Conservation (phyloP, 2,888 invertebrate genomes). For the Hecatera dysodea region DNA sequence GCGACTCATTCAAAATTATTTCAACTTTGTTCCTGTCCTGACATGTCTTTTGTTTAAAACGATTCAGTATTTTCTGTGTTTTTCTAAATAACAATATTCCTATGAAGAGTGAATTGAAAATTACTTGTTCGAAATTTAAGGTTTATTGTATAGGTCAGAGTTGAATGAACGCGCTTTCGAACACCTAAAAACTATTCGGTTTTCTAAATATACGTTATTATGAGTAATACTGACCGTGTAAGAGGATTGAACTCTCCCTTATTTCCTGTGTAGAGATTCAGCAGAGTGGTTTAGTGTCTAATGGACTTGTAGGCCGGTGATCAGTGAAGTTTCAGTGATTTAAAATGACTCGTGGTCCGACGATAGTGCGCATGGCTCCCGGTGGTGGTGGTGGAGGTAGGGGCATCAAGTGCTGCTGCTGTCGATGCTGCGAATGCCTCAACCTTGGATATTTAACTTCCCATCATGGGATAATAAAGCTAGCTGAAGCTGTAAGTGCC, state of each 20-base stretch:
- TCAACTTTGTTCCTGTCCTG: conserved; percentile 63
- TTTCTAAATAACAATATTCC: not conserved
- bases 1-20: conserved; percentile 77
- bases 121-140: conserved; percentile 9
- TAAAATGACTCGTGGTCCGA: conserved; percentile 86
- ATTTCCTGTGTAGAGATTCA: conserved; percentile 79
- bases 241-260: conserved; percentile 81
- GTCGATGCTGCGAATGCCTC: conserved; percentile 94
- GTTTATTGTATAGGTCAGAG: conserved; percentile 65
- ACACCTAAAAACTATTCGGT: conserved; percentile 82
- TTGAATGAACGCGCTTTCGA: conserved; percentile 79
- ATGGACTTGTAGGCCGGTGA: conserved; percentile 23
- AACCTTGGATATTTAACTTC: conserved; percentile 94
- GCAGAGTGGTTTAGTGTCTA: conserved; percentile 38
- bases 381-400: conserved; percentile 77
- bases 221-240: conserved; percentile 85
- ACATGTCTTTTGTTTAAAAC: conserved; percentile 62
- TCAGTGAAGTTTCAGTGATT: conserved; percentile 38
- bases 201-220: conserved; percentile 87
- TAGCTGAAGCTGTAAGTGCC: conserved; percentile 93
- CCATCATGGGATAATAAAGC: conserved; percentile 93
- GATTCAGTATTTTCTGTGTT: not conserved
- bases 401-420: conserved; percentile 94
- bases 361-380: conserved; percentile 86
- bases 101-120: not conserved